A percentile compares a stretch with the other conserved stretches of the same genome.
phyloP scores from a whole-genome alignment of 2,888 invertebrate species.

The Meteorus cinctellus region DNA sequence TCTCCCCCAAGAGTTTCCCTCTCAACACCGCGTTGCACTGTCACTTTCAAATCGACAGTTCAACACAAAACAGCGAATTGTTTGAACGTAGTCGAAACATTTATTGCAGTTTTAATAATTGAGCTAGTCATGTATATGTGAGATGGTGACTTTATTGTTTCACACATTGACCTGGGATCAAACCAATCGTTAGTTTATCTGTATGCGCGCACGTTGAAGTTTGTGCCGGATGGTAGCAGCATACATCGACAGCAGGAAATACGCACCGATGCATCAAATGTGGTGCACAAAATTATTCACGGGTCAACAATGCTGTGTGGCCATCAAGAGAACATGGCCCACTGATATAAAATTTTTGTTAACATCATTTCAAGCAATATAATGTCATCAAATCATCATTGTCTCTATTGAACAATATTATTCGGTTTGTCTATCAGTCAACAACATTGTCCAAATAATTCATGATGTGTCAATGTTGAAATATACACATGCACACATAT shows the following conservation, averaged over 20 bases:
- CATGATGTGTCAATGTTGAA: background rate
- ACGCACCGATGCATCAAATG: slow-evolving; percentile 24
- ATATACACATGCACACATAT: background rate
- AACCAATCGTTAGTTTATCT: background rate
- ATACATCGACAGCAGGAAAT: slow-evolving; percentile 14
- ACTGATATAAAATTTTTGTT: background rate
- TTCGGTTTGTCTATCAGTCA: background rate
- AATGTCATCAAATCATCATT: background rate
- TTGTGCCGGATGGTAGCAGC: slow-evolving; percentile 12
- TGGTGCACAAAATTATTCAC: slow-evolving; percentile 33
- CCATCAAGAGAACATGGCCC: background rate
- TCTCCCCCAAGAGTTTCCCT: slow-evolving; percentile 60
- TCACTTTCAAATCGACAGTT: slow-evolving; percentile 70
- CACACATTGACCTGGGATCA: background rate
- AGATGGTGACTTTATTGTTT: background rate
- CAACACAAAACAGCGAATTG: slow-evolving; percentile 60
- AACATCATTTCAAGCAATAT: background rate
- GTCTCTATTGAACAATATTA: background rate
- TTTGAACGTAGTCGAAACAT: slow-evolving; percentile 25
- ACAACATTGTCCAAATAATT: background rate
- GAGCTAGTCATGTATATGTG: background rate
- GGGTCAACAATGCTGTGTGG: slow-evolving; percentile 1
- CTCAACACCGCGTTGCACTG: slow-evolving; percentile 59
- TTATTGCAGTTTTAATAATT: slow-evolving; percentile 13
- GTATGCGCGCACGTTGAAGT: background rate